Conservation (phyloP, 1,140 invertebrate species). For the Steinernema khuongi region DNA sequence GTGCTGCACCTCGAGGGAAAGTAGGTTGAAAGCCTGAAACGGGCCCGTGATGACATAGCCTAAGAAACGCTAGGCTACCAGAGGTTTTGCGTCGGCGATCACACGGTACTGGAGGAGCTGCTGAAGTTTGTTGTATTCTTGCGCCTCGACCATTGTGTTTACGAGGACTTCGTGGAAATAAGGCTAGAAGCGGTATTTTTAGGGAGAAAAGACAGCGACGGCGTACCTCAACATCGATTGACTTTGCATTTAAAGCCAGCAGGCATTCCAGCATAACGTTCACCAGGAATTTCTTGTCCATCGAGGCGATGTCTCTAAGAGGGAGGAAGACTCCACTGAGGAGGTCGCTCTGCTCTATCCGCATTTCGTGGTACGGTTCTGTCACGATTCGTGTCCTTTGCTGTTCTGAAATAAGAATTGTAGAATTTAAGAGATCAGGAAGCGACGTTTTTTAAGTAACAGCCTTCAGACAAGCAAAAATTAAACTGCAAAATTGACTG, state of each 20-base stretch:
- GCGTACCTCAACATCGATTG: conserved; percentile 23
- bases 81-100: conserved; percentile 40
- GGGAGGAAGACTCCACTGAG: conserved; percentile 34
- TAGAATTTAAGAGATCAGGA: conserved; percentile 24
- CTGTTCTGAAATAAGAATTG: conserved; percentile 17
- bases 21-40: neutral
- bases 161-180: conserved; percentile 26
- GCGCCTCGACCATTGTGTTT: conserved; percentile 25
- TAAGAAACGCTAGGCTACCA: no score
- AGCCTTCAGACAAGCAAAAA: no score
- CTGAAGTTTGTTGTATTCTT: conserved; percentile 37
- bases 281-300: conserved; percentile 41
- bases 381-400: neutral
- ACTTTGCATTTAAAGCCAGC: conserved; percentile 27
- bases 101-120: conserved; percentile 41
- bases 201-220: conserved; percentile 1
- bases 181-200: conserved; percentile 1
- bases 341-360: conserved; percentile 16
- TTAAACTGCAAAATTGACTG: no score
- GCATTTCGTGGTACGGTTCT: neutral
- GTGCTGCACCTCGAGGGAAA: neutral
- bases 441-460: conserved; percentile 23
- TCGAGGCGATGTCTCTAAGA: conserved; percentile 29
- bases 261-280: conserved; percentile 34
- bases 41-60: no score